Evolutionary conservation across 1,140 invertebrate species (phyloP).

Genomic region (Phymorhynchus buccinoides): DNA sequence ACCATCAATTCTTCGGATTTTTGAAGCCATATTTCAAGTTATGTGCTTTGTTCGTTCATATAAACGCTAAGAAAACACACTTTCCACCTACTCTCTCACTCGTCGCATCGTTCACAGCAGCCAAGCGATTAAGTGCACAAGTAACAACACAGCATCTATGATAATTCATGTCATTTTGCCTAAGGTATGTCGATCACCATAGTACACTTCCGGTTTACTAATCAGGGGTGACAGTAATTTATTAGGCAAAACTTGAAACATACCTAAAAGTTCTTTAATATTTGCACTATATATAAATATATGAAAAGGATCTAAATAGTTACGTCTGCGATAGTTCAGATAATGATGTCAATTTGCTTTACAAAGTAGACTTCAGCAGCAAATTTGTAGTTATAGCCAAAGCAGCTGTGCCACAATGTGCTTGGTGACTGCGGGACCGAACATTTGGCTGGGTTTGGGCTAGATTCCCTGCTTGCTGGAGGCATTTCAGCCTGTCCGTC

Average conservation of each 20-base stretch:
- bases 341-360: no score
- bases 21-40: background rate
- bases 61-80: background rate
- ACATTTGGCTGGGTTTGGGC: no score
- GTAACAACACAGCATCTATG: slow-evolving; percentile 29
- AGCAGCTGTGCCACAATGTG: no score
- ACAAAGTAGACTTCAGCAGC: no score
- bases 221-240: slow-evolving; percentile 27
- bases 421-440: no score
- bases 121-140: background rate
- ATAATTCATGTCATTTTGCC: slow-evolving; percentile 49
- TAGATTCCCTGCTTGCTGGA: no score
- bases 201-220: slow-evolving; percentile 45
- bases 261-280: background rate
- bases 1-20: background rate
- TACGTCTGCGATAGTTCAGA: no score
- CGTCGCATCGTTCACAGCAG: background rate
- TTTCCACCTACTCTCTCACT: background rate
- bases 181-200: slow-evolving; percentile 50
- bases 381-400: no score
- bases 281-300: no score
- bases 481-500: no score
- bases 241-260: no score
- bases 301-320: no score
- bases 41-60: background rate